phyloP scores from a whole-genome alignment of 2,113 vertebrate species.

The Ibidorhyncha struthersii region DNA sequence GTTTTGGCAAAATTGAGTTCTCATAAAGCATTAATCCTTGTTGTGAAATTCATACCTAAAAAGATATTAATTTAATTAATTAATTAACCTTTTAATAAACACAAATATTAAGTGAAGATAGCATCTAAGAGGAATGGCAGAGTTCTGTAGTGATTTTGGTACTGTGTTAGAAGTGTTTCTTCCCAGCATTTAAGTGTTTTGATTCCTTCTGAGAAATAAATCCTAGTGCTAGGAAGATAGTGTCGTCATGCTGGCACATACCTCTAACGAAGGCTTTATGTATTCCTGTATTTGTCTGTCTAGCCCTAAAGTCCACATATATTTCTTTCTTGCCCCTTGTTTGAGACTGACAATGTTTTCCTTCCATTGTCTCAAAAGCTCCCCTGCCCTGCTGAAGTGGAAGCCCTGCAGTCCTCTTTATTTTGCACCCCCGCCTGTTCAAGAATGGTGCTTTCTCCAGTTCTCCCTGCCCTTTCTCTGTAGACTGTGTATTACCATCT shows the following conservation, averaged over 20 bases:
- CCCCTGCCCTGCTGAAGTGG: not conserved
- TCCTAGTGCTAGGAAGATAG: not conserved
- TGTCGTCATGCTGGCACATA: not conserved
- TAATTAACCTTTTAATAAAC: not conserved
- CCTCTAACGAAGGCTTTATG: not conserved
- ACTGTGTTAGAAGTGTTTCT: not conserved
- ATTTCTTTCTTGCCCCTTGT: not conserved
- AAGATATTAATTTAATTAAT: not conserved
- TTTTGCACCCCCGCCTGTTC: not conserved
- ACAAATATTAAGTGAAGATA: not conserved
- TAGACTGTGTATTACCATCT: slow-evolving; percentile 50
- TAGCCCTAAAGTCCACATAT: not conserved
- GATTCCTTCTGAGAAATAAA: not conserved
- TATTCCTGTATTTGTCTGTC: not conserved
- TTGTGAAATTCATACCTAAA: not conserved
- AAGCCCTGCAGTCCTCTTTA: not conserved
- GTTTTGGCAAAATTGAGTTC: not conserved
- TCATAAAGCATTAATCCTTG: not conserved
- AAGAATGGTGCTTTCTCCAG: slow-evolving; percentile 37
- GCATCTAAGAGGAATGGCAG: not conserved
- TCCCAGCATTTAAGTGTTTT: not conserved
- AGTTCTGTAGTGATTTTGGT: not conserved
- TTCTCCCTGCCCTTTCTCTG: slow-evolving; percentile 33
- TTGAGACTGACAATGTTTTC: not conserved
- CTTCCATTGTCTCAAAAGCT: not conserved